phyloP scores from a whole-genome alignment of 2,113 vertebrate genomes.

The Muscicapa adusta region DNA sequence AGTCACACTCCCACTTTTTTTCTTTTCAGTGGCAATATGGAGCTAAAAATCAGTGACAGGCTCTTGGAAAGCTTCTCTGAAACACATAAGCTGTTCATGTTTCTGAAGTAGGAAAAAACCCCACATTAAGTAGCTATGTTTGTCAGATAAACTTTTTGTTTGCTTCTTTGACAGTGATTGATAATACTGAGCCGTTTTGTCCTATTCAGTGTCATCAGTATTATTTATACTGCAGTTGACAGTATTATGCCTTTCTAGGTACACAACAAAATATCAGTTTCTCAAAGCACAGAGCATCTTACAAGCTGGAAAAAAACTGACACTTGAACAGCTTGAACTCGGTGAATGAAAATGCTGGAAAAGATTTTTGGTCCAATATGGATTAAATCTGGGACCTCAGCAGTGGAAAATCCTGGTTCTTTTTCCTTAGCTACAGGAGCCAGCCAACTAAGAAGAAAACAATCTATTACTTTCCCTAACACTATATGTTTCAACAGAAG shows the following conservation, averaged over 20 bases:
- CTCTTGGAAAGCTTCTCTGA: neutral
- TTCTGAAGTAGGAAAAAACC: neutral
- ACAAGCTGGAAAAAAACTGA: neutral
- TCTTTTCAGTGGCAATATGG: neutral
- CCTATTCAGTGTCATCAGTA: neutral
- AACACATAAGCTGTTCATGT: neutral
- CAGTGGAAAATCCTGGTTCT: neutral
- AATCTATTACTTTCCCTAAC: neutral
- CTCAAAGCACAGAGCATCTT: neutral
- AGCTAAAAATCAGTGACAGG: neutral
- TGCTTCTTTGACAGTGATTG: neutral
- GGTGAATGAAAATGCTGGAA: neutral
- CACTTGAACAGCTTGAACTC: neutral
- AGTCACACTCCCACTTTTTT: neutral
- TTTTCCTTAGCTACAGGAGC: neutral
- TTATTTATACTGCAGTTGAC: neutral
- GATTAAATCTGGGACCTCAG: neutral
- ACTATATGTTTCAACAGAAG: neutral
- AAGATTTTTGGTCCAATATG: neutral
- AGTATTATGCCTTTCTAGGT: neutral
- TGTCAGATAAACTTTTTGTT: neutral
- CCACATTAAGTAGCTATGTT: neutral
- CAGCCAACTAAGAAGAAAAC: neutral
- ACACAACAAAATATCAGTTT: neutral
- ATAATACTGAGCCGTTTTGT: neutral